phyloP scores from a whole-genome alignment of 2,113 vertebrate genomes.

The Scopus umbretta region DNA sequence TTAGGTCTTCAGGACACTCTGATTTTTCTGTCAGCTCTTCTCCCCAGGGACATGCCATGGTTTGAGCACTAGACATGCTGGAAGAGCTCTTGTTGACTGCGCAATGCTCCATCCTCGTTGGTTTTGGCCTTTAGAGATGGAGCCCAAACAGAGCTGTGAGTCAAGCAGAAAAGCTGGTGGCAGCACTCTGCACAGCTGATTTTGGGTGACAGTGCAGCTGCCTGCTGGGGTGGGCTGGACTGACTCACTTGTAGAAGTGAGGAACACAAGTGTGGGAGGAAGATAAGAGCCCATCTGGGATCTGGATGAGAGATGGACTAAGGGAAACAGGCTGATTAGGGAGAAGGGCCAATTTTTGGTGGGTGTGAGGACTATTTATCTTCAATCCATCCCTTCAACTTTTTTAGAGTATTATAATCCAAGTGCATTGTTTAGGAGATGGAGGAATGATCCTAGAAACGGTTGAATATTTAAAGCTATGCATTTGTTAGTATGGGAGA shows the following conservation, averaged over 20 bases:
- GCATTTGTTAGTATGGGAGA: background rate
- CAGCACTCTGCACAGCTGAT: constrained; percentile 24
- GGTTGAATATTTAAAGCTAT: background rate
- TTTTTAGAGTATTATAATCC: background rate
- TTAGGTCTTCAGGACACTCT: background rate
- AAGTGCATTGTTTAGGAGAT: background rate
- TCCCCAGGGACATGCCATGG: background rate
- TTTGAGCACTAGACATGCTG: background rate
- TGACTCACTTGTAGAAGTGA: constrained; percentile 49
- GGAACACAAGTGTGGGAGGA: constrained; percentile 39
- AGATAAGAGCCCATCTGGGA: constrained; percentile 44
- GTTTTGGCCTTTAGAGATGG: background rate
- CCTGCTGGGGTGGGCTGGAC: constrained; percentile 41
- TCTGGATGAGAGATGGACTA: background rate
- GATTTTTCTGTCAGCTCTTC: background rate
- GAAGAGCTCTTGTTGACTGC: background rate
- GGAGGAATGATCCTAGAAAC: background rate
- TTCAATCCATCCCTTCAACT: background rate
- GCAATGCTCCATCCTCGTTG: background rate
- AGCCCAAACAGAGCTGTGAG: constrained; percentile 41
- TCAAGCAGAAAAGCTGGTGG: constrained; percentile 29
- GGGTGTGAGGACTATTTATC: background rate
- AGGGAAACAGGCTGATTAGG: background rate
- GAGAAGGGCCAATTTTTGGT: background rate
- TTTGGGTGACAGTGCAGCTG: constrained; percentile 34